These are phyloP conservation scores for Drosophila sucinea DNA, from an alignment of 1,140 invertebrate genomes.

Conservation along the genomic window DNA sequence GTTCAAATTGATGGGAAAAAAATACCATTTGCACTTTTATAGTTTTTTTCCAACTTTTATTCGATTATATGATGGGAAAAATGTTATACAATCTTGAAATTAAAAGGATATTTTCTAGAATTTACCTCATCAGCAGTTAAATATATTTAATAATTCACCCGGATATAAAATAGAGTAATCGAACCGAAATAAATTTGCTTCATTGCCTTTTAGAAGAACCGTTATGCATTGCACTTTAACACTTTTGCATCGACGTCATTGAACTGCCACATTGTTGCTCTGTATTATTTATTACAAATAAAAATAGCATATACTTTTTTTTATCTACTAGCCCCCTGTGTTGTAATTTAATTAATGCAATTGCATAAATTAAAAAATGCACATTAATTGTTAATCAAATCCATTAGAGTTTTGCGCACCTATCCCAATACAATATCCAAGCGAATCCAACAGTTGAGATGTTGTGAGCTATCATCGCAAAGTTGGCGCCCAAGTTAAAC, in stretches of 20 bases:
- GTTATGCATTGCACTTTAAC: too few relatives aligned
- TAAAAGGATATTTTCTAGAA: too few relatives aligned
- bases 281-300: conserved; percentile 24
- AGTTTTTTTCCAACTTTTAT: too few relatives aligned
- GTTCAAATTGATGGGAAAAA: too few relatives aligned
- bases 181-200: too few relatives aligned
- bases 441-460: background rate
- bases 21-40: too few relatives aligned
- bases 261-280: background rate
- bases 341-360: conserved; percentile 19
- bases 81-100: too few relatives aligned
- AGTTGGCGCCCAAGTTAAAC: conserved; percentile 12
- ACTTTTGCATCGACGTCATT: background rate
- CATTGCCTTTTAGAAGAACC: too few relatives aligned
- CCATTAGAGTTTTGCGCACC: conserved; percentile 1
- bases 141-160: too few relatives aligned
- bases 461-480: background rate
- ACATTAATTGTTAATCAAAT: conserved; percentile 46
- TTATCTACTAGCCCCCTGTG: background rate
- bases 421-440: background rate
- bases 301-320: conserved; percentile 31
- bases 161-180: too few relatives aligned
- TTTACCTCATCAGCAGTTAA: too few relatives aligned
- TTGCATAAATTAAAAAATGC: conserved; percentile 37
- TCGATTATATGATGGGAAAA: too few relatives aligned